Conservation (phyloP, 2,113 vertebrate genomes). For the Podiceps cristatus region DNA sequence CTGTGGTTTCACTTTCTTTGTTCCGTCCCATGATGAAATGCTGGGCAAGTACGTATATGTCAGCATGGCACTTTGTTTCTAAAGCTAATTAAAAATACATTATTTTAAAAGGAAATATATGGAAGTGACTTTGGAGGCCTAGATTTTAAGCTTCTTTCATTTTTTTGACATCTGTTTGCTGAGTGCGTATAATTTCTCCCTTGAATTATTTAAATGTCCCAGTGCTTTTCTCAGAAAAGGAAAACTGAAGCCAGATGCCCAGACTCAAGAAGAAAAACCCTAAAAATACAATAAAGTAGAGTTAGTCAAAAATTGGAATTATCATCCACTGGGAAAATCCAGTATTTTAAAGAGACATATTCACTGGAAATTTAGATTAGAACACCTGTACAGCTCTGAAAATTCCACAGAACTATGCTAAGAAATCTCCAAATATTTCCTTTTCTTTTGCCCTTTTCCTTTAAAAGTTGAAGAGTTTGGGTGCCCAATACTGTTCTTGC, state of each 20-base stretch:
- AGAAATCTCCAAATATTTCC: background rate
- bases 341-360: background rate
- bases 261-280: background rate
- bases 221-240: slow-evolving; percentile 25
- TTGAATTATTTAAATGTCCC: slow-evolving; percentile 59
- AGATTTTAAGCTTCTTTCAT: slow-evolving; percentile 35
- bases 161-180: slow-evolving; percentile 49
- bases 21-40: slow-evolving; percentile 31
- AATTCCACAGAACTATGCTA: background rate
- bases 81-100: slow-evolving; percentile 66
- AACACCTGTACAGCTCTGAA: background rate
- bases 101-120: slow-evolving; percentile 34
- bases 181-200: slow-evolving; percentile 1
- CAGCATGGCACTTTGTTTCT: slow-evolving; percentile 17
- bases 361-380: background rate
- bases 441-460: background rate
- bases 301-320: background rate
- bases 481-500: background rate
- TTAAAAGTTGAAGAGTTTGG: background rate
- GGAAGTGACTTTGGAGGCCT: slow-evolving; percentile 33
- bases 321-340: background rate
- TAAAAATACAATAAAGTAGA: background rate
- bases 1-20: slow-evolving; percentile 25
- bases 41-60: background rate
- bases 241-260: slow-evolving; percentile 34